phyloP scores from a whole-genome alignment of 1,140 invertebrate species.

The Drosophila sulfurigaster region DNA sequence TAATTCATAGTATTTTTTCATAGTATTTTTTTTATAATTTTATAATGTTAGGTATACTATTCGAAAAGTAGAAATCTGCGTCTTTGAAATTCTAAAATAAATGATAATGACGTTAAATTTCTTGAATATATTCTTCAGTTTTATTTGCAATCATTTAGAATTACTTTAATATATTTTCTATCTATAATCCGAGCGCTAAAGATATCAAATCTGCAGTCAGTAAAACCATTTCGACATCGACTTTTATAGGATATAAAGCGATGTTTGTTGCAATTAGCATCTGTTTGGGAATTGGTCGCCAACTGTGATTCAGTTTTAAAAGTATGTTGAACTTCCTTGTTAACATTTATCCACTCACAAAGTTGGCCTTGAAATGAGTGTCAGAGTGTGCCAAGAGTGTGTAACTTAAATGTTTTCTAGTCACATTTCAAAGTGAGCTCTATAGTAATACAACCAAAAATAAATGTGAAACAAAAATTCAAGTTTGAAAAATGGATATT shows the following conservation, averaged over 20 bases:
- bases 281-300: background rate
- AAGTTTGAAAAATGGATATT: too few relatives aligned
- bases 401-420: background rate
- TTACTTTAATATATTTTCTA: too few relatives aligned
- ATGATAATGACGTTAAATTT: too few relatives aligned
- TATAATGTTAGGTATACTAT: too few relatives aligned
- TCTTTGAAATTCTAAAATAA: too few relatives aligned
- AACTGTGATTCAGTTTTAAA: background rate
- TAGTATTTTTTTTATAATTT: too few relatives aligned
- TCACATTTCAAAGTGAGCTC: background rate
- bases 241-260: background rate
- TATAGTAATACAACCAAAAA: background rate
- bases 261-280: background rate
- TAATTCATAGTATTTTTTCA: too few relatives aligned
- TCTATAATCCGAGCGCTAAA: too few relatives aligned
- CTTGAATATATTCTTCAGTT: too few relatives aligned
- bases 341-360: background rate
- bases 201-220: background rate
- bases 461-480: too few relatives aligned
- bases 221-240: background rate
- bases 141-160: too few relatives aligned
- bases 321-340: conserved; percentile 1
- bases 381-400: background rate
- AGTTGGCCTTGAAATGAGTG: conserved; percentile 14
- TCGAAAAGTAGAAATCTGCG: too few relatives aligned